Conservation (phyloP, 2,888 invertebrate species). For the Rhagium mordax region DNA sequence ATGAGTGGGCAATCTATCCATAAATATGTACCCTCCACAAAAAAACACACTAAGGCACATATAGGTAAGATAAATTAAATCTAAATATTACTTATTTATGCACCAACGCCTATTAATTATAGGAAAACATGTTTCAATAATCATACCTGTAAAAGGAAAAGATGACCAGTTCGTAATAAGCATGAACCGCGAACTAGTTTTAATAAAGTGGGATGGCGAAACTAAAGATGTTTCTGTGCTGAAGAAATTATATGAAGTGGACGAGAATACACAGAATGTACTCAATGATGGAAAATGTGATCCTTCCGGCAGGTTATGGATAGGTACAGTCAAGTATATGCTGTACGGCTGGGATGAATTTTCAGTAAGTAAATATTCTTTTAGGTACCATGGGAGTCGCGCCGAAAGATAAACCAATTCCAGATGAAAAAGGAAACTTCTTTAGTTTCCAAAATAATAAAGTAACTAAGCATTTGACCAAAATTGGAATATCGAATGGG, state of each 20-base stretch:
- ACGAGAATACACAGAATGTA: constrained; percentile 73
- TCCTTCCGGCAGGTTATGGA: constrained; percentile 80
- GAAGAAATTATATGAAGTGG: constrained; percentile 74
- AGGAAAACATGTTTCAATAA: background rate
- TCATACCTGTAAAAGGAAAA: constrained; percentile 71
- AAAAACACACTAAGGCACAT: constrained; percentile 47
- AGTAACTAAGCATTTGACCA: constrained; percentile 52
- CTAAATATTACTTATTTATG: background rate
- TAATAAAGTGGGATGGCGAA: constrained; percentile 79
- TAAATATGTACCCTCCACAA: constrained; percentile 50
- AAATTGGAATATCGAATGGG: constrained; percentile 74
- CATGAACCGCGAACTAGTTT: constrained; percentile 73
- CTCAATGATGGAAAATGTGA: constrained; percentile 89
- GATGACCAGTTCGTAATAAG: constrained; percentile 78
- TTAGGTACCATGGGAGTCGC: constrained; percentile 62
- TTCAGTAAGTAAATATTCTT: background rate
- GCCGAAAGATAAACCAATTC: constrained; percentile 46
- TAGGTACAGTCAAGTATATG: constrained; percentile 51
- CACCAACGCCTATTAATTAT: constrained; percentile 1
- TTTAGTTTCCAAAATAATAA: constrained; percentile 52
- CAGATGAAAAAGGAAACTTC: constrained; percentile 54
- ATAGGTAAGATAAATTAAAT: constrained; percentile 42
- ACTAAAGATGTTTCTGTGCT: constrained; percentile 71
- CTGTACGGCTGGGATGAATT: background rate
- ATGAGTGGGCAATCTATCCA: constrained; percentile 63